phyloP scores from a whole-genome alignment of 2,797 vertebrate genomes.

The Serranus cabrilla region DNA sequence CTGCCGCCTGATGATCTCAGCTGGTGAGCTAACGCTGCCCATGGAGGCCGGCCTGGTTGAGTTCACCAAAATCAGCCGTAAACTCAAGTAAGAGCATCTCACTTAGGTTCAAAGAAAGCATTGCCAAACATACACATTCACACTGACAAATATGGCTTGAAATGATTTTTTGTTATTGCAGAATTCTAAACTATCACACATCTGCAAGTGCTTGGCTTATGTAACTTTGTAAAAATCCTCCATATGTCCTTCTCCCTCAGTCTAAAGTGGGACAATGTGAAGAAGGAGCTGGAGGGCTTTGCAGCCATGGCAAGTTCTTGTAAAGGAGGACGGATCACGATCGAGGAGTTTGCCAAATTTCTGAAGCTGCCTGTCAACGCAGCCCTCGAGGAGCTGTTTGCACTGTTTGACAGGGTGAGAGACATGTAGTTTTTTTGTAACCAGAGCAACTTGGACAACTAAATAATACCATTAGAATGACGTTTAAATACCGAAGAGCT shows the following conservation, averaged over 20 bases:
- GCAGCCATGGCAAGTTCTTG: slow-evolving; percentile 91
- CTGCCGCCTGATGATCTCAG: slow-evolving; percentile 97
- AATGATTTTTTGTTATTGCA: background rate
- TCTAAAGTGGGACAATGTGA: slow-evolving; percentile 93
- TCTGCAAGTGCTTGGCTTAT: background rate
- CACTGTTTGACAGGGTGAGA: slow-evolving; percentile 96
- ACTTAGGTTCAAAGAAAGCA: background rate
- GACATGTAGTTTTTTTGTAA: background rate
- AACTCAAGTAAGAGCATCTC: slow-evolving; percentile 89
- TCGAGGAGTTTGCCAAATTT: slow-evolving; percentile 93
- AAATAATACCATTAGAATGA: slow-evolving; percentile 1
- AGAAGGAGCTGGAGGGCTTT: slow-evolving; percentile 92
- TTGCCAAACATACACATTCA: background rate
- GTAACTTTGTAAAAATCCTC: background rate
- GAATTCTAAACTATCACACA: background rate
- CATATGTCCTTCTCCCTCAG: slow-evolving; percentile 74
- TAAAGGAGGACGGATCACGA: slow-evolving; percentile 94
- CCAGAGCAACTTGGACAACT: background rate
- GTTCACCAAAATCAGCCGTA: slow-evolving; percentile 98
- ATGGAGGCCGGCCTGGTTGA: slow-evolving; percentile 99
- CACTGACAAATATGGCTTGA: background rate
- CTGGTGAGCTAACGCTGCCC: slow-evolving; percentile 94
- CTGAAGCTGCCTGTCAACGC: slow-evolving; percentile 93
- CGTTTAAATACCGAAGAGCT: background rate
- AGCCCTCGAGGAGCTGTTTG: slow-evolving; percentile 91